Evolutionary conservation across 2,888 invertebrate genomes (phyloP).

Genomic region (Pediacus dermestoides): DNA sequence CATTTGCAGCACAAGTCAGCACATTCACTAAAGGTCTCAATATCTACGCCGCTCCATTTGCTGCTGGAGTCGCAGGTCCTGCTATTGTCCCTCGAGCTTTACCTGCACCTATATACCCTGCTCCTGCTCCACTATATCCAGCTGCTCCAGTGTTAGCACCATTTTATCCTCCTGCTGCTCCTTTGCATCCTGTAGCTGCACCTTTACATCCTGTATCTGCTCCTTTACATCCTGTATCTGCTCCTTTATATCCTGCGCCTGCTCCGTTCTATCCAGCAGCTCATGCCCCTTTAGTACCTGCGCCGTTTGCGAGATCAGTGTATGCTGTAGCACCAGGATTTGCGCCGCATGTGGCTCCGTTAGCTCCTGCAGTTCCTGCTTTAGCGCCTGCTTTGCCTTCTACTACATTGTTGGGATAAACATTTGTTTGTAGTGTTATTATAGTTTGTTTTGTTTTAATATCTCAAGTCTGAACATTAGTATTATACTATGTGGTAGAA

Average conservation of each 20-base stretch:
- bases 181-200: slow-evolving; percentile 14
- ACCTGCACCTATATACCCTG: slow-evolving; percentile 16
- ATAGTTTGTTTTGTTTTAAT: slow-evolving; percentile 6
- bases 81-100: slow-evolving; percentile 28
- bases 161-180: slow-evolving; percentile 15
- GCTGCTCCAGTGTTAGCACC: slow-evolving; percentile 14
- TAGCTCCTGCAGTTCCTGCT: slow-evolving; percentile 19
- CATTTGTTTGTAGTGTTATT: slow-evolving; percentile 6
- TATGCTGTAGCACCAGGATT: slow-evolving; percentile 30
- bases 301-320: slow-evolving; percentile 26
- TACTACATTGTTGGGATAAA: slow-evolving; percentile 13
- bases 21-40: slow-evolving; percentile 50
- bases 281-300: slow-evolving; percentile 16
- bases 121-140: background rate
- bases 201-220: slow-evolving; percentile 8
- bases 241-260: slow-evolving; percentile 13
- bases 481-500: no score
- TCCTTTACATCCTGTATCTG: slow-evolving; percentile 10
- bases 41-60: slow-evolving; percentile 49
- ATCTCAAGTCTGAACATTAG: slow-evolving; percentile 4
- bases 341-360: background rate
- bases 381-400: slow-evolving; percentile 7
- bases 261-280: slow-evolving; percentile 20
- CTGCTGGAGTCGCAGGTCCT: slow-evolving; percentile 34
- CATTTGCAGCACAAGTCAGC: slow-evolving; percentile 60